phyloP scores from a whole-genome alignment of 2,888 invertebrate genomes.

The Mythimna albipuncta region DNA sequence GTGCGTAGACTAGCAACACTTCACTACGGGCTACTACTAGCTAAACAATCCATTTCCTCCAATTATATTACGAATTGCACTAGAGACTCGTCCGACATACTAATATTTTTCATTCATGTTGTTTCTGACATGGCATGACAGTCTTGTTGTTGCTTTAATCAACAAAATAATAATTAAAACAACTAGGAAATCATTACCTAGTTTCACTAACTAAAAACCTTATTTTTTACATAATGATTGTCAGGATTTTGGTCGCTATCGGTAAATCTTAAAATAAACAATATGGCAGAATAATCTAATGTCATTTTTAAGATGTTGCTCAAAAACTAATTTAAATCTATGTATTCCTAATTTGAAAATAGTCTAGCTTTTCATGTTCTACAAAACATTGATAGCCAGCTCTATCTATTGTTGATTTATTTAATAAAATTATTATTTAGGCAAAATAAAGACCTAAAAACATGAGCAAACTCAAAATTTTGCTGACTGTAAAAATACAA shows the following conservation, averaged over 20 bases:
- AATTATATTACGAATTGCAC: constrained; percentile 45
- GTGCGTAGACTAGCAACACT: constrained; percentile 30
- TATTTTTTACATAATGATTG: neutral
- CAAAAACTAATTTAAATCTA: neutral
- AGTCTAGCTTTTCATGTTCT: neutral
- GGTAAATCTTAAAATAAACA: neutral
- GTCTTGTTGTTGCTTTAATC: neutral
- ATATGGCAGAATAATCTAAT: neutral
- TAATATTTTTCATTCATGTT: constrained; percentile 49
- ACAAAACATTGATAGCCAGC: neutral
- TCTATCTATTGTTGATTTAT: neutral
- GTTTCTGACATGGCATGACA: neutral
- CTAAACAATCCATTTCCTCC: constrained; percentile 55
- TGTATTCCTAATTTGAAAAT: constrained; percentile 3
- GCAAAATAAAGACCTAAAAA: constrained; percentile 14
- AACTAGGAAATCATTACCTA: neutral
- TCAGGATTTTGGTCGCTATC: neutral
- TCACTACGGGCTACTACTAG: constrained; percentile 40
- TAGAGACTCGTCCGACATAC: constrained; percentile 27
- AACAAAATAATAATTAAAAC: neutral
- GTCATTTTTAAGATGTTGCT: neutral
- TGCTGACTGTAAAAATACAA: constrained; percentile 40
- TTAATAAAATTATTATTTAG: constrained; percentile 15
- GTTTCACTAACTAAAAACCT: neutral
- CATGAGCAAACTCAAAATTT: constrained; percentile 30